Base-by-base conservation (phyloP, 2,888 invertebrate species). In the Xestia sexstrigata region DNA sequence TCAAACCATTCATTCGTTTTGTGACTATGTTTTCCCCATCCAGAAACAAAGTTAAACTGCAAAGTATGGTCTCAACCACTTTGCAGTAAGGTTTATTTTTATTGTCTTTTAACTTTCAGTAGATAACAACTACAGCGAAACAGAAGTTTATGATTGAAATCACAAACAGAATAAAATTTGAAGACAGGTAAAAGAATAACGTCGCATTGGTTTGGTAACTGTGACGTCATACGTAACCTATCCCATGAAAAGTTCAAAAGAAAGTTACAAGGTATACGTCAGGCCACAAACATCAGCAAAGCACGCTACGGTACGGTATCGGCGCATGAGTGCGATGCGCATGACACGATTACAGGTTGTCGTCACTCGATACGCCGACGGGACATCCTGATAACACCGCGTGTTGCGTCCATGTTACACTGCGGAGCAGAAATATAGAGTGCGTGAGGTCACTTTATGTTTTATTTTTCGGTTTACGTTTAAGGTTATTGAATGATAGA, bases 381-480 rank as follows among this genome's bases (percentile, higher is more conserved):
- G 96, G 96, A 96, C 95, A 94, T 96, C 96, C 96, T 96, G 95
- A 96, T 96, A 94, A 95, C 92, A 91, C 92, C 91, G 93, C 93
- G 92, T 93, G 95, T 92, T 93, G 93, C 92, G 95, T 93, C 94
- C 95, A 93, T 90, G 83, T 71, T 95, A 91, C 94, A 95, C 92
- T 91, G 81, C 78, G 13, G 88, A 89, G 80, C 95, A 92, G 52
- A 70, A 76, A 76, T 55, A 77, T 2, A 39, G 55, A 39, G 35
- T 60, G 6, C 45, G 15, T 55, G 62, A 69, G 63, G 77, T 74
- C 70, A 81, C 4, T 65, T 65, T 39, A 13, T 30, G 1, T 63
- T 81, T 58, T 39, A 15, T 42, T 4, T 52, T 71, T 55, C 7
- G 2, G 5, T 52, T 71, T 9, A n/a, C 4, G 8, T n/a, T 1